phyloP scores from a whole-genome alignment of 2,797 vertebrate genomes.

The Microhierax caerulescens region DNA sequence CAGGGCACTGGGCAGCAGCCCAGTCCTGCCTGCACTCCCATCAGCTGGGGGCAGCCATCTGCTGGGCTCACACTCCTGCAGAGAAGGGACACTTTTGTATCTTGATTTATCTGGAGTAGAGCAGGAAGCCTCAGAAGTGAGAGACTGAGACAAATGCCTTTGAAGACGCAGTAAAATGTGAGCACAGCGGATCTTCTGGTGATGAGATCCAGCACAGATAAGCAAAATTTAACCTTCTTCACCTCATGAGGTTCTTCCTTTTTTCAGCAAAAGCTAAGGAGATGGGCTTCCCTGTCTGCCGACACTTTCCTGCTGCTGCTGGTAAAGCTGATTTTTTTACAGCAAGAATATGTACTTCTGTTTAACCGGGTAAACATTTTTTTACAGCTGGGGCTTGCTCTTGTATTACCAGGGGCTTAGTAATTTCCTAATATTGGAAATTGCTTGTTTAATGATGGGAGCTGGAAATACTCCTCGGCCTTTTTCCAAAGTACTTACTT shows the following conservation, averaged over 20 bases:
- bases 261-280: not conserved
- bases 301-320: not conserved
- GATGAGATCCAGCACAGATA: not conserved
- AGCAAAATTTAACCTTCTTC: not conserved
- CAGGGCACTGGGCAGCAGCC: not conserved
- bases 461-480: not conserved
- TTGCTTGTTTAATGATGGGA: not conserved
- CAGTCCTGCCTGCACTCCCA: fast-evolving
- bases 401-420: not conserved
- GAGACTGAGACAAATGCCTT: not conserved
- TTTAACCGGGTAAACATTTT: not conserved
- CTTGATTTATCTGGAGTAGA: not conserved
- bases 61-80: not conserved
- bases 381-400: not conserved
- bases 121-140: not conserved
- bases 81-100: not conserved
- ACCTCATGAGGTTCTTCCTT: not conserved
- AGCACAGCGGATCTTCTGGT: not conserved
- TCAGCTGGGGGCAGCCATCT: not conserved
- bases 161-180: not conserved
- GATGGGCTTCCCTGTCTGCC: not conserved
- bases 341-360: not conserved
- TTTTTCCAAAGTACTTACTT: not conserved
- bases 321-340: not conserved
- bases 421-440: not conserved